Evolutionary conservation across 2,888 invertebrate species (phyloP).

Genomic region (Tipula confusa): DNA sequence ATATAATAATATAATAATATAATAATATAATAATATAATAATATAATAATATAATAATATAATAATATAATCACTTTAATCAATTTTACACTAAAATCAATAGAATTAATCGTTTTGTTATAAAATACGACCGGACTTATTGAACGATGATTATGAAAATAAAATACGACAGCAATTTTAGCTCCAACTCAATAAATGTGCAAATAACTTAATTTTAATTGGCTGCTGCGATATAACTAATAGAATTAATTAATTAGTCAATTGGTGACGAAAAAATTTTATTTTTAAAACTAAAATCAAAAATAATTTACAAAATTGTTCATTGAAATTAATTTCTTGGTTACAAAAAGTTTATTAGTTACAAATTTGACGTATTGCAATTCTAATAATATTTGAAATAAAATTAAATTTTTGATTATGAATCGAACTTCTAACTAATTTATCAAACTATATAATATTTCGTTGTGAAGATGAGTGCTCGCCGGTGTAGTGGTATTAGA

Average conservation of each 20-base stretch:
- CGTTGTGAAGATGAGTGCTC: neutral
- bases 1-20: too few relatives aligned
- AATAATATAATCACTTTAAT: too few relatives aligned
- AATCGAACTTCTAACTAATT: too few relatives aligned
- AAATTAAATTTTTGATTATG: neutral
- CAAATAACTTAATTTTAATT: too few relatives aligned
- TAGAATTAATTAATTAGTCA: neutral
- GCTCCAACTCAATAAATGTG: too few relatives aligned
- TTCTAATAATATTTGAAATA: neutral
- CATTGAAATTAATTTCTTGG: neutral
- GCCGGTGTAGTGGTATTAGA: neutral
- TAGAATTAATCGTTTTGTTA: too few relatives aligned
- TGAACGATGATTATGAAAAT: too few relatives aligned
- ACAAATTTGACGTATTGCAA: neutral
- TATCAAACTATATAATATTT: neutral
- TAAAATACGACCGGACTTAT: too few relatives aligned
- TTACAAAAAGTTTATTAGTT: neutral
- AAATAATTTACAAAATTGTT: neutral
- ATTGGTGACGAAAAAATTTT: neutral
- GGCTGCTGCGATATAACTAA: neutral
- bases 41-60: too few relatives aligned
- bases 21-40: too few relatives aligned
- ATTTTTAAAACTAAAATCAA: neutral
- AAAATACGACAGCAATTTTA: too few relatives aligned
- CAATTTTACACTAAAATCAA: too few relatives aligned